Evolutionary conservation across 2,797 vertebrate species (phyloP), one percentile per base, ranked within the genome.

Genomic region (Bradypus variegatus): DNA sequence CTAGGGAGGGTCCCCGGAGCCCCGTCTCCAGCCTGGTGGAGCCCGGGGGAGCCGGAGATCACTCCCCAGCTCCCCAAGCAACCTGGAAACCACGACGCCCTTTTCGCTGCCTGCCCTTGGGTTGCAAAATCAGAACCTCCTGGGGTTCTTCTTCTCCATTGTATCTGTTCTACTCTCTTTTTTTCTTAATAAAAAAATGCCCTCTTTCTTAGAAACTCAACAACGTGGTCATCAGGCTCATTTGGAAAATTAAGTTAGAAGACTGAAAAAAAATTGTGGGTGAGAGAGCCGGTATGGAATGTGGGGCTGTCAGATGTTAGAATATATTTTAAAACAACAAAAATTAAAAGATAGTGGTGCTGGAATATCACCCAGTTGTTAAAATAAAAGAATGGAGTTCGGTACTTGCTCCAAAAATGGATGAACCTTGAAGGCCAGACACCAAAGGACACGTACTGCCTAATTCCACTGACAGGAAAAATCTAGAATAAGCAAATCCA

Each of bases 111-210:
- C 88, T 76, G 82, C 58, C 13, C 70, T 58, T 75, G 75, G 64
- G 41, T 80, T 82, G 81, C 88, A 87, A 92, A 93, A 80, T 48
- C 19, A 0, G 69, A 80, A 85, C 89, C 82, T 82, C 82, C 64
- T 15, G 65, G 81, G 18, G 9, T 60, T 88, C 25, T 21, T 50
- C 55, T 53, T 77, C 85, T 14, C n/a, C 25, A n/a, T 33, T 8
- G 11, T 50, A 33, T 11, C 18, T 64, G 50, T 19, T 15, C 33
- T 23, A 27, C 27, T 12, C 48, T n/a, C 55, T 77, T 45, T 13
- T 60, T 62, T 69, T 53, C 53, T 72, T 31, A 25, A 15, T 11
- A 38, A 50, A 60, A 8, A 14, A 38, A 14, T 76, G 8, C 21
- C 41, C 38, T 64, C 62, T 38, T 38, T 15, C 73, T 88, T 85